Conservation (phyloP, 2,888 invertebrate species). For the Drosophila percnosoma region DNA sequence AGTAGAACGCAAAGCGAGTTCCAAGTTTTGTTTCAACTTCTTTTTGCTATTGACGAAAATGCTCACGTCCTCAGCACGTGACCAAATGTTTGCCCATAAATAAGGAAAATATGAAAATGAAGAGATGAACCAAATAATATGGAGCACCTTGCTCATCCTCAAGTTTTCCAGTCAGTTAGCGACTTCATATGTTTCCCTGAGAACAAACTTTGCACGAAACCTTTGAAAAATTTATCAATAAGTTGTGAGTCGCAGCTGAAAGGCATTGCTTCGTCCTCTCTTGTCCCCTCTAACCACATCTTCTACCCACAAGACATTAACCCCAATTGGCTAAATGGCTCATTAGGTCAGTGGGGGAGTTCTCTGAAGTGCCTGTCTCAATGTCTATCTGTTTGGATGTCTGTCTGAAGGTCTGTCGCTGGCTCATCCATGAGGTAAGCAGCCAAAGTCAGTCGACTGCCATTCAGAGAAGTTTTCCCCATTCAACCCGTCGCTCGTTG, state of each 20-base stretch:
- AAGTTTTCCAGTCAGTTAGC: constrained; percentile 56
- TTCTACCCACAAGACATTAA: constrained; percentile 68
- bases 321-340: constrained; percentile 81
- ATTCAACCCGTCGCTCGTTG: constrained; percentile 49
- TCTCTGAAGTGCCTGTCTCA: constrained; percentile 16
- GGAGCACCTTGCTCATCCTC: constrained; percentile 13
- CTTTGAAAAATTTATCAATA: constrained; percentile 75
- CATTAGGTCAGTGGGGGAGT: constrained; percentile 81
- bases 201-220: constrained; percentile 49
- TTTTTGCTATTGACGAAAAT: constrained; percentile 62
- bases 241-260: constrained; percentile 48
- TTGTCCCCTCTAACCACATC: background rate
- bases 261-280: constrained; percentile 18
- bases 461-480: constrained; percentile 57
- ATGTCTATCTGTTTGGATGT: constrained; percentile 18
- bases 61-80: constrained; percentile 71
- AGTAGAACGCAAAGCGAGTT: constrained; percentile 4
- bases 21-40: constrained; percentile 33
- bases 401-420: constrained; percentile 13
- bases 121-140: constrained; percentile 50
- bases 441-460: constrained; percentile 39
- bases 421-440: constrained; percentile 42
- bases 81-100: constrained; percentile 72
- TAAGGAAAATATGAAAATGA: constrained; percentile 76
- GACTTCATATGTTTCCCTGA: constrained; percentile 62